phyloP scores from a whole-genome alignment of 1,140 invertebrate genomes.

The Drosophila yakuba region DNA sequence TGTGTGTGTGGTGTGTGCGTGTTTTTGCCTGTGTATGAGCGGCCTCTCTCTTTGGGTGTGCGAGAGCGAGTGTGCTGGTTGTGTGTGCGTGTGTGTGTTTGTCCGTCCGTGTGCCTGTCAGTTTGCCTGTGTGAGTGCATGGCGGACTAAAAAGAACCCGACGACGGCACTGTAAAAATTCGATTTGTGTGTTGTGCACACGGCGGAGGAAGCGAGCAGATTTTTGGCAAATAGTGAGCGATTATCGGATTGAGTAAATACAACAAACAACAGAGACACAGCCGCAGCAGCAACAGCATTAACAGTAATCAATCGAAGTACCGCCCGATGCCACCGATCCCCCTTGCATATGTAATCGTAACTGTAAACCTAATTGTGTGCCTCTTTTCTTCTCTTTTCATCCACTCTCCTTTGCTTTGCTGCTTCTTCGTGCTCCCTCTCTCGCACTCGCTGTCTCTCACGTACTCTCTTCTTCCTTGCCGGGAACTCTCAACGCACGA shows the following conservation, averaged over 20 bases:
- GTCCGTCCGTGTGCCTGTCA: conserved; percentile 28
- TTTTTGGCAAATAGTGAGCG: conserved; percentile 68
- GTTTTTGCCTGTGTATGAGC: conserved; percentile 29
- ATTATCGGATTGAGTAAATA: conserved; percentile 68
- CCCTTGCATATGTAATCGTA: conserved; percentile 56
- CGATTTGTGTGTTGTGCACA: conserved; percentile 74
- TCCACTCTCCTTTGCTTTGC: conserved; percentile 7
- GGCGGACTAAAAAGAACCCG: conserved; percentile 76
- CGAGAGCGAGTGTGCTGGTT: conserved; percentile 26
- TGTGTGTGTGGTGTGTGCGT: conserved; percentile 12
- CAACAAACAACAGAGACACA: conserved; percentile 55
- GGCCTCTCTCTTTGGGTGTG: conserved; percentile 40
- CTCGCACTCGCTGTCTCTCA: conserved; percentile 36
- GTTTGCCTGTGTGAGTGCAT: conserved; percentile 61
- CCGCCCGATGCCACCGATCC: conserved; percentile 13
- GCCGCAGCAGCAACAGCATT: conserved; percentile 41
- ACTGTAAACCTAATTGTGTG: conserved; percentile 77
- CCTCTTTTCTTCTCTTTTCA: conserved; percentile 33
- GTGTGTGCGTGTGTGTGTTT: conserved; percentile 5
- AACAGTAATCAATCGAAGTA: conserved; percentile 65
- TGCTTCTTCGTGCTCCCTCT: conserved; percentile 42
- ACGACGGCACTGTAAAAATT: conserved; percentile 74
- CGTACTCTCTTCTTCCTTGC: conserved; percentile 19
- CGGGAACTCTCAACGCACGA: conserved; percentile 25
- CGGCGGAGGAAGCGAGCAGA: conserved; percentile 59